Conservation (phyloP, 1,140 invertebrate species). For the Nixonia krombeini region DNA sequence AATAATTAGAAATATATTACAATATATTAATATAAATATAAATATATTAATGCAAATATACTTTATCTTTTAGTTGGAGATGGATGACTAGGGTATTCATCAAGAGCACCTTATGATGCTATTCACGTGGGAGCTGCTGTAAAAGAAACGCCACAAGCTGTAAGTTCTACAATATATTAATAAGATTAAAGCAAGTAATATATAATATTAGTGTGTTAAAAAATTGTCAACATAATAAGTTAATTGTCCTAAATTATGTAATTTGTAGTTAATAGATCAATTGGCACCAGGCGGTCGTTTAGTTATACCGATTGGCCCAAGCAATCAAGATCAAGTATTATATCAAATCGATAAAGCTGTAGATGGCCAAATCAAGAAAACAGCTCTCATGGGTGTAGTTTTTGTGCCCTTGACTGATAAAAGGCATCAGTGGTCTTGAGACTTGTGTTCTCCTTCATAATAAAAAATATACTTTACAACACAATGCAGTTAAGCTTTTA, state of each 20-base stretch:
- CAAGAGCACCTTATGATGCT: constrained; percentile 78
- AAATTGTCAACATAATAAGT: not conserved
- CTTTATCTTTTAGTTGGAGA: constrained; percentile 74
- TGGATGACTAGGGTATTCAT: constrained; percentile 75
- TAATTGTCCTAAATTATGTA: not conserved
- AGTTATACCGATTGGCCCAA: constrained; percentile 92
- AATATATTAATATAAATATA: too few relatives aligned
- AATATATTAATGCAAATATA: too few relatives aligned
- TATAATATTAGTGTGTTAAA: not conserved
- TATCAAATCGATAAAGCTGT: constrained; percentile 88
- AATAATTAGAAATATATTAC: too few relatives aligned
- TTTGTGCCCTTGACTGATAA: constrained; percentile 97
- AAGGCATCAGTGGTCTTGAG: constrained; percentile 75
- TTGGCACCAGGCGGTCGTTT: constrained; percentile 88
- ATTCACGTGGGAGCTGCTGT: constrained; percentile 77
- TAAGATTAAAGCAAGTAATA: not conserved
- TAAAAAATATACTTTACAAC: not conserved
- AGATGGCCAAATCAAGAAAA: constrained; percentile 85
- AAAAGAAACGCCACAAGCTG: constrained; percentile 73
- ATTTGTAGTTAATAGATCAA: constrained; percentile 77
- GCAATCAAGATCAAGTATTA: constrained; percentile 85
- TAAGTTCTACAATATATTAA: constrained; percentile 7
- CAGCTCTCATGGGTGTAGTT: constrained; percentile 93
- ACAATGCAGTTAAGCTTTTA: too few relatives aligned
- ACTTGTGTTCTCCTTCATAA: constrained; percentile 52